phyloP scores from a whole-genome alignment of 92 coral and sea anemone genomes.

The Palythoa caribaeorum region DNA sequence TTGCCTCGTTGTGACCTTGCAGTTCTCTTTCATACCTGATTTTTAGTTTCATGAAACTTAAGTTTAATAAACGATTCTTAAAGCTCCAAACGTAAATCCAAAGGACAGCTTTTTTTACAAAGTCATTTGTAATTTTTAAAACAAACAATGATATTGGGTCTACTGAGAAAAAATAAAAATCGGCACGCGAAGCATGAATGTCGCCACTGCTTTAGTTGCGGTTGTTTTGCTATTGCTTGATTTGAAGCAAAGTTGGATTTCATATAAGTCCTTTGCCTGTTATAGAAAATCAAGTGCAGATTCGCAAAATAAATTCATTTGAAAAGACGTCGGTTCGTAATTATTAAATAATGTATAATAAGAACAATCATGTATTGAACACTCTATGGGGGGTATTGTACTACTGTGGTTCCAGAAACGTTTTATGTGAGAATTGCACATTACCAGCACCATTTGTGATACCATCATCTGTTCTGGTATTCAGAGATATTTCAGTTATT shows the following conservation, averaged over 20 bases:
- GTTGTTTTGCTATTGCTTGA: conserved; percentile 11
- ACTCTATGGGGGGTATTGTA: background rate
- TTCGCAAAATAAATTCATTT: conserved; percentile 16
- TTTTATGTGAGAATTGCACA: conserved; percentile 21
- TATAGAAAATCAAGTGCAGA: conserved; percentile 21
- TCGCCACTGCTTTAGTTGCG: conserved; percentile 10
- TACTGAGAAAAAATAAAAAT: conserved; percentile 20
- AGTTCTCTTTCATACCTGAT: conserved; percentile 58
- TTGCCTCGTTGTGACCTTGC: conserved; percentile 57
- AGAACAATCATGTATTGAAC: conserved; percentile 24
- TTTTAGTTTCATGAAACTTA: background rate
- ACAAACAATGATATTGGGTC: conserved; percentile 11
- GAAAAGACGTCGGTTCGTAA: conserved; percentile 6
- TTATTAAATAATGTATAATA: conserved; percentile 23
- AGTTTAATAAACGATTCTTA: background rate
- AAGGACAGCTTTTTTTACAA: background rate
- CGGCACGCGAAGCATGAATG: conserved; percentile 16
- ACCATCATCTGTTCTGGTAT: too few relatives aligned
- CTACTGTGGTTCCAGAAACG: conserved; percentile 21
- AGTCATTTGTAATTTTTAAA: conserved; percentile 9
- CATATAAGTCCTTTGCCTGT: conserved; percentile 11
- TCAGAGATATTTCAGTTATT: too few relatives aligned
- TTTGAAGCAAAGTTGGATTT: conserved; percentile 16
- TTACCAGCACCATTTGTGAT: too few relatives aligned
- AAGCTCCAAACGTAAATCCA: background rate